Evolutionary conservation across 2,888 invertebrate genomes (phyloP).

Genomic region (Dendrolimus pini): DNA sequence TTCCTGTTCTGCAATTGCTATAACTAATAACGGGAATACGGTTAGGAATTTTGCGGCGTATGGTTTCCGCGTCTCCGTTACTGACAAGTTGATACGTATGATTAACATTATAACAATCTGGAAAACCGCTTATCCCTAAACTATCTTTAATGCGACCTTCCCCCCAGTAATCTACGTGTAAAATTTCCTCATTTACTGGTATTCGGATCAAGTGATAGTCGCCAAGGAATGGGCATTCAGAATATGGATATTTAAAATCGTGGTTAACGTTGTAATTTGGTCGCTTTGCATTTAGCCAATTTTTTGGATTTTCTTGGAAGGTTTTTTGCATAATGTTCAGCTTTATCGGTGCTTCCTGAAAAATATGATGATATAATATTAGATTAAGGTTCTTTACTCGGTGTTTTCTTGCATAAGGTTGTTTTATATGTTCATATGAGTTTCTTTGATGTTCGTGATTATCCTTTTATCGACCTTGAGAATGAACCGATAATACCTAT

Average conservation of each 20-base stretch:
- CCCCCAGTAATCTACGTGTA: background rate
- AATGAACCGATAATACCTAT: too few relatives aligned
- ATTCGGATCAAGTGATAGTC: background rate
- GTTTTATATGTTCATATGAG: too few relatives aligned
- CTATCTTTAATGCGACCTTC: background rate
- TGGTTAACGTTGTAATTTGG: background rate
- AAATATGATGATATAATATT: too few relatives aligned
- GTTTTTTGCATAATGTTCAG: background rate
- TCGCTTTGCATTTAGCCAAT: background rate
- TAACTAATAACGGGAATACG: background rate
- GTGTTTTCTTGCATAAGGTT: too few relatives aligned
- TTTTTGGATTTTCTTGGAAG: background rate
- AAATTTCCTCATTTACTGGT: background rate
- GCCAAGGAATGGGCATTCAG: background rate
- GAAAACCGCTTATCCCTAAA: background rate
- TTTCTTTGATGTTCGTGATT: too few relatives aligned
- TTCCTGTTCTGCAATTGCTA: background rate
- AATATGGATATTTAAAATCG: background rate
- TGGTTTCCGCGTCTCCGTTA: background rate
- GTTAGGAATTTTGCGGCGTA: background rate
- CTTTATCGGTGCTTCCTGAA: too few relatives aligned
- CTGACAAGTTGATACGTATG: background rate
- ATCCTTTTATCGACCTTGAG: too few relatives aligned
- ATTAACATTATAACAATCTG: background rate
- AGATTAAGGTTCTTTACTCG: too few relatives aligned